Percentiles rank a stretch among this genome's conserved stretches.
These are phyloP conservation scores for Spea hammondii DNA, from an alignment of 2,797 vertebrate species.

Conservation along the genomic window DNA sequence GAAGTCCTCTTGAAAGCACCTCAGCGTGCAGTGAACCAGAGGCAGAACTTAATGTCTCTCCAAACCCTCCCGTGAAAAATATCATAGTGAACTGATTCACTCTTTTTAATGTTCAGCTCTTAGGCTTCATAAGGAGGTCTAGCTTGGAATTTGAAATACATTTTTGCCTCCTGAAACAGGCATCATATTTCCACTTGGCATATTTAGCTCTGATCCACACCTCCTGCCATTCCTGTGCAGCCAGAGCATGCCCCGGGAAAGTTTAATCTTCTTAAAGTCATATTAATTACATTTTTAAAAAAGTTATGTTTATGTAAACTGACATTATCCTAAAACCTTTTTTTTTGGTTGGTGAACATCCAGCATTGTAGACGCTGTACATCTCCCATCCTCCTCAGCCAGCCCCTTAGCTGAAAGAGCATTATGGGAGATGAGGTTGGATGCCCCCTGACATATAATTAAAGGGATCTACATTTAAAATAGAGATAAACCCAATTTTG, in stretches of 20 bases:
- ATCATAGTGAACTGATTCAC: neutral
- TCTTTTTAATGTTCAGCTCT: slow-evolving; percentile 4
- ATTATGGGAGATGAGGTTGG: too few relatives aligned
- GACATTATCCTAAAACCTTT: too few relatives aligned
- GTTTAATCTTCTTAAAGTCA: slow-evolving; percentile 2
- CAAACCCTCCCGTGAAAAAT: neutral
- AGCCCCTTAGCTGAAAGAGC: too few relatives aligned
- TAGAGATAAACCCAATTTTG: too few relatives aligned
- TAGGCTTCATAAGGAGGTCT: neutral
- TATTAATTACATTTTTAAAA: neutral
- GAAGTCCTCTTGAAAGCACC: neutral
- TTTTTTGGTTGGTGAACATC: too few relatives aligned
- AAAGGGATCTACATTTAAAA: too few relatives aligned
- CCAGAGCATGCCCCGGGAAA: slow-evolving; percentile 14
- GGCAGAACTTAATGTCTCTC: neutral
- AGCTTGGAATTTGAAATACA: neutral
- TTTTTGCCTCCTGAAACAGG: slow-evolving; percentile 11
- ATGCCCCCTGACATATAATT: too few relatives aligned
- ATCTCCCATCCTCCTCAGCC: too few relatives aligned
- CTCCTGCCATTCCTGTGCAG: slow-evolving; percentile 10
- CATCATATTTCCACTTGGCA: slow-evolving; percentile 34
- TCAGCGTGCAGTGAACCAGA: neutral
- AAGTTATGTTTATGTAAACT: neutral
- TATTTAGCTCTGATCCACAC: slow-evolving; percentile 6
- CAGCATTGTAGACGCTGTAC: too few relatives aligned